A percentile compares a stretch with the other conserved stretches of the same genome.
phyloP scores from a whole-genome alignment of 2,797 vertebrate species.

The Ispidina picta region DNA sequence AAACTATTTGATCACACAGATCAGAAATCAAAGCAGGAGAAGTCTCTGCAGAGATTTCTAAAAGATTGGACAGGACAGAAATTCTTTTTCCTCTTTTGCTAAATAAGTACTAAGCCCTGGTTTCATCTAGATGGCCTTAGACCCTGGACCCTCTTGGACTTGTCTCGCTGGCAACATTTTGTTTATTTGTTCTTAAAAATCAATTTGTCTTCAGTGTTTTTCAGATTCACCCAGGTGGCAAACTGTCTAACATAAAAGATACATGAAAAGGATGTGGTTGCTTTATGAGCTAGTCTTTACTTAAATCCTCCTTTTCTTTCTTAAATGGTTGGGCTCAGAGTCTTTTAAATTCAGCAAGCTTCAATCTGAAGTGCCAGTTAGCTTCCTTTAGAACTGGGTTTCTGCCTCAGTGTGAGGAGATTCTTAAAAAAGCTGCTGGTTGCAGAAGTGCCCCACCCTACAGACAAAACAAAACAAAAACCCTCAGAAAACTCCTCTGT shows the following conservation, averaged over 20 bases:
- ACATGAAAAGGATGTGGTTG: slow-evolving; percentile 34
- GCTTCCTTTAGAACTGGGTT: slow-evolving; percentile 4
- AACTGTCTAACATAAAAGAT: slow-evolving; percentile 8
- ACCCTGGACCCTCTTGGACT: background rate
- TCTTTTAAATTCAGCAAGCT: slow-evolving; percentile 52
- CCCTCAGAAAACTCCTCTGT: slow-evolving; percentile 47
- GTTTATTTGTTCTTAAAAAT: background rate
- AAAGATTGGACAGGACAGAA: background rate
- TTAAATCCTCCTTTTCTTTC: slow-evolving; percentile 35
- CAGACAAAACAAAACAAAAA: slow-evolving; percentile 25
- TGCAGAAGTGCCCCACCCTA: slow-evolving; percentile 1
- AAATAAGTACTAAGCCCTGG: slow-evolving; percentile 1
- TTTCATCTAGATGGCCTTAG: background rate
- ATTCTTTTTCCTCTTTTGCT: slow-evolving; percentile 13
- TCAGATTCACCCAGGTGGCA: slow-evolving; percentile 32
- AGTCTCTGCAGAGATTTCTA: slow-evolving; percentile 9
- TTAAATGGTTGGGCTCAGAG: background rate
- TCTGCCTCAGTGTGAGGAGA: background rate
- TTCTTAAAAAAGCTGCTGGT: slow-evolving; percentile 19
- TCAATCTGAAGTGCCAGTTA: background rate
- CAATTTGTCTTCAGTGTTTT: background rate
- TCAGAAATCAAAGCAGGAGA: slow-evolving; percentile 36
- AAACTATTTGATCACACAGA: background rate
- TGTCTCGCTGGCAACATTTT: background rate
- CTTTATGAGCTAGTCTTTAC: slow-evolving; percentile 14